Percentiles rank a stretch among this genome's conserved stretches.
phyloP scores from a whole-genome alignment of 2,113 vertebrate species.

The Myrmecophaga tridactyla region DNA sequence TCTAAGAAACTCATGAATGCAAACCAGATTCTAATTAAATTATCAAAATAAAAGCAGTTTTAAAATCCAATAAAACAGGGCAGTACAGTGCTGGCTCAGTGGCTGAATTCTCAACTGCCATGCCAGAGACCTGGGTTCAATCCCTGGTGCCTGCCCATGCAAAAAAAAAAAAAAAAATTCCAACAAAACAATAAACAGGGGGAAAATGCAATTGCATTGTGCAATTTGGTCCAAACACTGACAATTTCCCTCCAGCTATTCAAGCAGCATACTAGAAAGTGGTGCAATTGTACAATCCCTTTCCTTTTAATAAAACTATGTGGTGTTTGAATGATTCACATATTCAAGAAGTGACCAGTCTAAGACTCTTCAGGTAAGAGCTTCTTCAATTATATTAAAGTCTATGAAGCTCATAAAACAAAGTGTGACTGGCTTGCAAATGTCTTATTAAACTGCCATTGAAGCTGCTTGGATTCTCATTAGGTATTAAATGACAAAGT shows the following conservation, averaged over 20 bases:
- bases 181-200: constrained; percentile 19
- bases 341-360: constrained; percentile 78
- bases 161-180: too few relatives aligned
- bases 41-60: constrained; percentile 42
- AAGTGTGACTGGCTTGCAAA: constrained; percentile 72
- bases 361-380: constrained; percentile 77
- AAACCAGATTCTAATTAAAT: constrained; percentile 33
- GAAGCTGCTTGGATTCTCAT: constrained; percentile 68
- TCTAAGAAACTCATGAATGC: constrained; percentile 48
- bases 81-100: too few relatives aligned
- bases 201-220: background rate
- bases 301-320: constrained; percentile 48
- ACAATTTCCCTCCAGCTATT: constrained; percentile 14
- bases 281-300: background rate
- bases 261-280: constrained; percentile 62
- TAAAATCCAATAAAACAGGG: background rate
- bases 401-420: constrained; percentile 78
- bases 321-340: constrained; percentile 72
- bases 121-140: too few relatives aligned
- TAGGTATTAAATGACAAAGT: constrained; percentile 76
- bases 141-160: too few relatives aligned
- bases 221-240: background rate
- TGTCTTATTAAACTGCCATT: constrained; percentile 79
- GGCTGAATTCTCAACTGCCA: too few relatives aligned
- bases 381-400: constrained; percentile 78